phyloP scores from a whole-genome alignment of 2,888 invertebrate species.

The Harpagoxenus sublaevis region DNA sequence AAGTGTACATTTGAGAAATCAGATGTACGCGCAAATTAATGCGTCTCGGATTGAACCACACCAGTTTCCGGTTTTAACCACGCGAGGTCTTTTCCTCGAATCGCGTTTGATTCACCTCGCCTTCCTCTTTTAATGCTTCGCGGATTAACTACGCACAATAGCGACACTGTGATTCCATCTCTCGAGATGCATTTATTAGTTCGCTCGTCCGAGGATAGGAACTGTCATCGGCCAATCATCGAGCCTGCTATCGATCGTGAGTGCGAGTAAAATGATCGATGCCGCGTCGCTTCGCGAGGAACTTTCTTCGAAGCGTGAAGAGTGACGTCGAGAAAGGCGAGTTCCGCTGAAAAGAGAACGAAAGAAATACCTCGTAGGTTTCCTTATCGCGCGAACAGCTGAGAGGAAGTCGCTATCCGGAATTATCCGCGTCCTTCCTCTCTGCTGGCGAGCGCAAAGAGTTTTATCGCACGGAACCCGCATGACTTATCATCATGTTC shows the following conservation, averaged over 20 bases:
- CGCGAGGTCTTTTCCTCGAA: neutral
- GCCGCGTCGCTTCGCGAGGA: constrained; percentile 54
- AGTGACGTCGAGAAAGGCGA: constrained; percentile 59
- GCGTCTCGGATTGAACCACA: neutral
- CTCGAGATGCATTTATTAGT: constrained; percentile 27
- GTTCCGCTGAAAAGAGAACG: constrained; percentile 67
- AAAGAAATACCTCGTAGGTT: constrained; percentile 65
- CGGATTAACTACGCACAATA: constrained; percentile 22
- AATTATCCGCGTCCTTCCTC: constrained; percentile 67
- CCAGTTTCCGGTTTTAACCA: neutral
- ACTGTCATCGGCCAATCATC: constrained; percentile 34
- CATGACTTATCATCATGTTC: constrained; percentile 57
- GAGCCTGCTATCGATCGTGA: constrained; percentile 31
- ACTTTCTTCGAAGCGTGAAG: constrained; percentile 75
- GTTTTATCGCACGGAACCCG: constrained; percentile 62
- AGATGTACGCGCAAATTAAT: neutral
- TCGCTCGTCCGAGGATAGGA: constrained; percentile 17
- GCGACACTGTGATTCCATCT: constrained; percentile 16
- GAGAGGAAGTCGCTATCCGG: constrained; percentile 79
- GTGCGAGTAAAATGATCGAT: constrained; percentile 55
- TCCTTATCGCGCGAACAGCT: constrained; percentile 75
- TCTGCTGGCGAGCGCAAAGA: constrained; percentile 11
- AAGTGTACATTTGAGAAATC: neutral
- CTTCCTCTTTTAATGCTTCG: neutral
- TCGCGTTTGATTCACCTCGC: neutral